Conservation (phyloP, 2,797 vertebrate species). For the Tangara arthus region DNA sequence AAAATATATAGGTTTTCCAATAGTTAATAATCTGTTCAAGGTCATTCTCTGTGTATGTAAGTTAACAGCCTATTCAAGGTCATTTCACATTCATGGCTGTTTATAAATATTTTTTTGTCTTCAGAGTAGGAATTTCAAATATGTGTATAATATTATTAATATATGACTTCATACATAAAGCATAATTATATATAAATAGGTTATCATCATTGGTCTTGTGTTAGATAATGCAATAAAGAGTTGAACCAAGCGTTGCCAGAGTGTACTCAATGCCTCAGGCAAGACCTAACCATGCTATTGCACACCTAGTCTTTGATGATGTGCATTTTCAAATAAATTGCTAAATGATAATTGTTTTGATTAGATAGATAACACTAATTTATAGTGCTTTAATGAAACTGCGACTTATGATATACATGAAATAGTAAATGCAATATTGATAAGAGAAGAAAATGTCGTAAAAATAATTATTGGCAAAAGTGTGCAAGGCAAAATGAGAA, state of each 20-base stretch:
- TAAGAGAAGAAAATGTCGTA: conserved; percentile 50
- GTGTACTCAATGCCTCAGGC: background rate
- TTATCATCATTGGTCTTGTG: background rate
- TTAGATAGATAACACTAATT: background rate
- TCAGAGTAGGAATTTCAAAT: background rate
- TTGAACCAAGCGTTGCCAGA: background rate
- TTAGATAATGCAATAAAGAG: background rate
- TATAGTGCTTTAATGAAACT: background rate
- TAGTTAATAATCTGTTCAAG: background rate
- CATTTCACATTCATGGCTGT: background rate
- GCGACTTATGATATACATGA: background rate
- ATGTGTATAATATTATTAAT: background rate
- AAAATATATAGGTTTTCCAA: background rate
- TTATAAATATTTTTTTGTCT: background rate
- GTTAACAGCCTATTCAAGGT: background rate
- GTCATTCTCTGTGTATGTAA: background rate
- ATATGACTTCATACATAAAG: background rate
- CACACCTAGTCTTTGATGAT: conserved; percentile 25
- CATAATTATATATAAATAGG: background rate
- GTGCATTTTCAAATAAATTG: conserved; percentile 6
- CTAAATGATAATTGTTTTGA: background rate
- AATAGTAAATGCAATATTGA: conserved; percentile 36
- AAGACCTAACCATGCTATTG: background rate
- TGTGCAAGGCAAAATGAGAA: conserved; percentile 43
- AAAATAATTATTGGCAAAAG: conserved; percentile 46